Base-by-base conservation (phyloP, 2,113 vertebrate genomes). In the Oryctolagus cuniculus region DNA sequence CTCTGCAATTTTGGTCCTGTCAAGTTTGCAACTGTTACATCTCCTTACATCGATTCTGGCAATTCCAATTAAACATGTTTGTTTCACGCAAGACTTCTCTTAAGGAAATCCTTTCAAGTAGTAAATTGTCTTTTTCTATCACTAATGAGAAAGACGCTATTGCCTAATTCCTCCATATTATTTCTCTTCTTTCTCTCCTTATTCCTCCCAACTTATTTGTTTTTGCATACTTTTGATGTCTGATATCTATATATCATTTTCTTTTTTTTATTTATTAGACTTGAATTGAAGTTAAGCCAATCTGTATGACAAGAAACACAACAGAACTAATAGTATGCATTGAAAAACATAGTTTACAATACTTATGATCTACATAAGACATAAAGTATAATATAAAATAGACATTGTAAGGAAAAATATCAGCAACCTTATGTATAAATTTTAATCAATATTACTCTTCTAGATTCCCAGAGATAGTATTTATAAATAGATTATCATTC, bases 1-100 rank as follows among this genome's bases (percentile, higher is more conserved):
- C 51, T 83, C 85, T 90, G 58, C 70, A 94, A 51, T 79, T 83
- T 93, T 95, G 91, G 86, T 73, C 93, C 25, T 89, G 94, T 87
- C 72, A 94, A 69, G 80, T 94, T 69, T 94, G 90, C 0, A 10
- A 38, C 66, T 84, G 3, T 63, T 97, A 58, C 49, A 96, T 93
- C 63, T 36, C 2, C 22, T 55, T 91, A 4, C 85, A 97, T 95
- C 12, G 16, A 95, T 98, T 96, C 95, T 96, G 89, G 44, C 36
- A 95, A 89, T 92, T 97, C 96, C 85, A 97, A 95, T 96, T 98
- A 97, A 98, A 95, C 51, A 79, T 89, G 27, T 29, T 96, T 97
- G 87, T 87, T 97, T 97, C 83, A 91, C 69, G 85, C 90, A 98
- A 96, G 75, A 95, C 94, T 96, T 80, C 66, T 85, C 81, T 96